phyloP scores from a whole-genome alignment of 2,888 invertebrate genomes.

The Romanomermis culicivorax region DNA sequence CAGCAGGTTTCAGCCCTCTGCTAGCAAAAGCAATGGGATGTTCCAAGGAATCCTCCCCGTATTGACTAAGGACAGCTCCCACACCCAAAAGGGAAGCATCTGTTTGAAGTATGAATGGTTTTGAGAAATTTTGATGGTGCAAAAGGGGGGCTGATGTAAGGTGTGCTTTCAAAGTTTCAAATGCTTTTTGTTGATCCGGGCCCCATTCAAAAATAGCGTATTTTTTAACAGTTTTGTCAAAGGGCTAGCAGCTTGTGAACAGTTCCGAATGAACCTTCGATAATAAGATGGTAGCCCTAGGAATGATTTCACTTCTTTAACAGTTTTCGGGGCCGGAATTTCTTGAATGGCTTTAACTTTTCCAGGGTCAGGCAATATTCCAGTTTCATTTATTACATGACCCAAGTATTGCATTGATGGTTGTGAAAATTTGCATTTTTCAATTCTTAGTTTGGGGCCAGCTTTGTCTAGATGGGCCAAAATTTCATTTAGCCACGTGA shows the following conservation, averaged over 20 bases:
- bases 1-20: slow-evolving; percentile 14
- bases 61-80: slow-evolving; percentile 18
- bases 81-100: slow-evolving; percentile 21
- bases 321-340: slow-evolving; percentile 18
- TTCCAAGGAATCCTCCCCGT: slow-evolving; percentile 2
- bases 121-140: slow-evolving; percentile 15
- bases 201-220: background rate
- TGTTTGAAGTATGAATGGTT: slow-evolving; percentile 17
- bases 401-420: background rate
- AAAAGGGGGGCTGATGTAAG: slow-evolving; percentile 13
- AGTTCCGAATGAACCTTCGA: slow-evolving; percentile 11
- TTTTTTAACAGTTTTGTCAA: background rate
- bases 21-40: slow-evolving; percentile 16
- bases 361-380: background rate
- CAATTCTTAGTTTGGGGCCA: slow-evolving; percentile 14
- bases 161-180: slow-evolving; percentile 4
- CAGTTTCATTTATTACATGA: background rate
- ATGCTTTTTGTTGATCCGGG: background rate
- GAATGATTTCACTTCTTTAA: slow-evolving; percentile 14
- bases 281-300: slow-evolving; percentile 25
- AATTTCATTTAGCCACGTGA: slow-evolving; percentile 14
- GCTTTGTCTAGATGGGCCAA: slow-evolving; percentile 8
- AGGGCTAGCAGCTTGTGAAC: background rate
- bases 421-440: slow-evolving; percentile 1
- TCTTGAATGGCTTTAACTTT: slow-evolving; percentile 14